Conservation (phyloP, 2,888 invertebrate genomes). For the Druceiella hillmani region DNA sequence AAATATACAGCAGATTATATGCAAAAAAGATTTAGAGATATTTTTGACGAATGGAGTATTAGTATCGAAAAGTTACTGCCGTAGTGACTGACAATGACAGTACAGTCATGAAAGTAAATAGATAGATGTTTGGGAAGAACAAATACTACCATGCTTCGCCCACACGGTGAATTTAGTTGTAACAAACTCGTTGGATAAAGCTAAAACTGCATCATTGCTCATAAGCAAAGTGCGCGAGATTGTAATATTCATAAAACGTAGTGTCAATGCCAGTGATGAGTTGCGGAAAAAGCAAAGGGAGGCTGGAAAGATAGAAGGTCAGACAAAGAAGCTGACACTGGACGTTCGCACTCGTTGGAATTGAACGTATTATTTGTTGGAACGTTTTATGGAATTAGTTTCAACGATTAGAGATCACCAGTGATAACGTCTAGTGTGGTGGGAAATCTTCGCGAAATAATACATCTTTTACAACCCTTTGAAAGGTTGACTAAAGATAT, state of each 20-base stretch:
- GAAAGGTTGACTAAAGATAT: conserved; percentile 22
- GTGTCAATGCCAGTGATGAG: conserved; percentile 6
- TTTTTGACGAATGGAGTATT: too few species aligned
- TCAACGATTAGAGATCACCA: conserved; percentile 9
- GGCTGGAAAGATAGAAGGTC: conserved; percentile 8
- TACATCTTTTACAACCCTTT: conserved; percentile 19
- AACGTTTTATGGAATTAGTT: conserved; percentile 12
- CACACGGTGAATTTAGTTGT: conserved; percentile 13
- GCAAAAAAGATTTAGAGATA: too few species aligned
- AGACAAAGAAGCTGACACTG: conserved; percentile 10
- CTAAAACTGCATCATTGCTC: conserved; percentile 1
- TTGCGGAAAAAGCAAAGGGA: conserved; percentile 10
- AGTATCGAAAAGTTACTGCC: too few species aligned
- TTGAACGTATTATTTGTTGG: conserved; percentile 14
- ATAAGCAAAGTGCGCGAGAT: conserved; percentile 2
- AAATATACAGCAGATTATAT: too few species aligned
- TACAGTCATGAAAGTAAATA: too few species aligned
- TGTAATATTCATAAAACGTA: conserved; percentile 2
- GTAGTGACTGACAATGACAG: too few species aligned
- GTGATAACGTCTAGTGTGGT: conserved; percentile 9
- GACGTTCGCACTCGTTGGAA: conserved; percentile 17
- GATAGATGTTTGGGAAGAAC: too few species aligned
- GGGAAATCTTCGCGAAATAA: conserved; percentile 10
- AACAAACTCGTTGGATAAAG: conserved; percentile 1
- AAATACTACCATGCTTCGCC: conserved; percentile 16